Conservation (phyloP, 2,113 vertebrate species). For the Lagopus leucura region DNA sequence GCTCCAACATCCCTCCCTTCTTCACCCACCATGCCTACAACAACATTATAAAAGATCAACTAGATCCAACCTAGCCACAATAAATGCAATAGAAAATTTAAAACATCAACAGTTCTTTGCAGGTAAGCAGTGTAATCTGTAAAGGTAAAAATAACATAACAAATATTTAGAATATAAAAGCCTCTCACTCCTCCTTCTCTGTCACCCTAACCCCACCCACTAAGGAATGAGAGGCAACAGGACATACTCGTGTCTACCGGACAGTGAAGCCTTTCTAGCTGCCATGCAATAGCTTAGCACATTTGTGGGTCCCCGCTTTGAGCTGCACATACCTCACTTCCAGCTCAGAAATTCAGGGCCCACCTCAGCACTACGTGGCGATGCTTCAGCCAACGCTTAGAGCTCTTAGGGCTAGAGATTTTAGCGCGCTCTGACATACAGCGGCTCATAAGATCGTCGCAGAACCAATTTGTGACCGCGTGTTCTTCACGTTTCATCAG, state of each 20-base stretch:
- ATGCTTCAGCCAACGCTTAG: neutral
- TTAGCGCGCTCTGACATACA: rapidly evolving
- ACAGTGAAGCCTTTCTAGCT: neutral
- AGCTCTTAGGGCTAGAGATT: neutral
- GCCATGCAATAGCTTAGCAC: neutral
- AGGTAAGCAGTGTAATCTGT: neutral
- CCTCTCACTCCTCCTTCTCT: neutral
- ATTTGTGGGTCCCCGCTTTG: neutral
- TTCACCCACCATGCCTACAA: neutral
- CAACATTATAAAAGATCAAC: neutral
- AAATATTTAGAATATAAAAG: neutral
- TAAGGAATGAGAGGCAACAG: neutral
- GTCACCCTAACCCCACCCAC: neutral
- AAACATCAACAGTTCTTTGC: neutral
- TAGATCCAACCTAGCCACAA: neutral
- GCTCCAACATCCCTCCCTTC: constrained; percentile 6
- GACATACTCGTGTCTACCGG: neutral
- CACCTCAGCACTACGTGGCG: neutral
- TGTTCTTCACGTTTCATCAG: neutral
- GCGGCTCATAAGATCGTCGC: rapidly evolving
- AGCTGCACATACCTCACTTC: neutral
- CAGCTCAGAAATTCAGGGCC: neutral
- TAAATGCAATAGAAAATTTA: neutral
- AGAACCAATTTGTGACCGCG: neutral
- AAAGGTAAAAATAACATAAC: neutral